Evolutionary conservation across 1,140 invertebrate genomes (phyloP).

Genomic region (Zaprionus nigranus): DNA sequence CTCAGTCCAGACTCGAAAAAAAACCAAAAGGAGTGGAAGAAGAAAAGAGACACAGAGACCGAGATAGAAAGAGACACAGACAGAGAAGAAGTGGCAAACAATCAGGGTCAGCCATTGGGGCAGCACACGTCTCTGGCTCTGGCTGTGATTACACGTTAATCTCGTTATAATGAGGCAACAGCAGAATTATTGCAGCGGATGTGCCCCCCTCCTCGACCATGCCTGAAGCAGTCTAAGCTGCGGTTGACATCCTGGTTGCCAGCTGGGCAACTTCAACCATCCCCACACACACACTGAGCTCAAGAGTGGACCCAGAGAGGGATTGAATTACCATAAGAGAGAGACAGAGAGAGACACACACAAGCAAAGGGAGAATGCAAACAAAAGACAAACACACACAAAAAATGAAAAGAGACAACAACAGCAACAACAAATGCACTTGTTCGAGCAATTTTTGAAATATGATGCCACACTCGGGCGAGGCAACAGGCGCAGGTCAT

Average conservation of each 20-base stretch:
- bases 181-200: conserved; percentile 67
- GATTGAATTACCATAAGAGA: conserved; percentile 67
- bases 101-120: conserved; percentile 7
- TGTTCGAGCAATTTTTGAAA: conserved; percentile 69
- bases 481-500: conserved; percentile 66
- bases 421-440: conserved; percentile 63
- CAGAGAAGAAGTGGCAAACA: background rate
- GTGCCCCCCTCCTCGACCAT: conserved; percentile 51
- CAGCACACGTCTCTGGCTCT: conserved; percentile 39
- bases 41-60: background rate
- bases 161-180: conserved; percentile 76
- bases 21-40: conserved; percentile 12
- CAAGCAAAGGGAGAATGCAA: conserved; percentile 4
- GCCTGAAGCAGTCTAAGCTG: conserved; percentile 52
- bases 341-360: conserved; percentile 21
- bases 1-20: conserved; percentile 32
- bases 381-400: background rate
- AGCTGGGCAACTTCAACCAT: conserved; percentile 64
- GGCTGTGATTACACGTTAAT: conserved; percentile 76
- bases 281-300: conserved; percentile 5
- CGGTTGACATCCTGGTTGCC: conserved; percentile 76
- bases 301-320: conserved; percentile 44
- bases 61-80: too few species aligned
- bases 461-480: conserved; percentile 59
- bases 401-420: conserved; percentile 25